phyloP scores from a whole-genome alignment of 1,140 invertebrate genomes.

The Rhopalosiphum maidis region DNA sequence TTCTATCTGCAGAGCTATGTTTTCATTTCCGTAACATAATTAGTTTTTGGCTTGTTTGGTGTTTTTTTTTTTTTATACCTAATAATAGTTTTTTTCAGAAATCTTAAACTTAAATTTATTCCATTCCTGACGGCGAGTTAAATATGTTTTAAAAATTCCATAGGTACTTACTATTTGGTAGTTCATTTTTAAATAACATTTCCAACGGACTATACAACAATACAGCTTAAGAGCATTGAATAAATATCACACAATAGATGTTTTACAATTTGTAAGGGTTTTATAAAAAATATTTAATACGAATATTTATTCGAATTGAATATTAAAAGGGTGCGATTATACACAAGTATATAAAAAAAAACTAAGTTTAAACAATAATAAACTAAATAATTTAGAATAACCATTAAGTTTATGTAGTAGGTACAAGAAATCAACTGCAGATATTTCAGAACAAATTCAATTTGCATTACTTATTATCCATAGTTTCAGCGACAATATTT shows the following conservation, averaged over 20 bases:
- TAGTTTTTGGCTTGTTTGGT: background rate
- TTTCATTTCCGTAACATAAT: background rate
- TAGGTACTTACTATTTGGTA: background rate
- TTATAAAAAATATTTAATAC: too few relatives aligned
- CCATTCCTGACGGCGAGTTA: background rate
- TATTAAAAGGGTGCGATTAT: background rate
- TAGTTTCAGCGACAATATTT: background rate
- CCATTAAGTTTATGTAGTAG: background rate
- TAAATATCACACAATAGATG: background rate
- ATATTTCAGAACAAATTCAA: constrained; percentile 1
- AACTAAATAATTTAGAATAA: constrained; percentile 1
- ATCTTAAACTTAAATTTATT: background rate
- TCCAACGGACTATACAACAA: background rate
- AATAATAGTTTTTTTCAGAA: background rate
- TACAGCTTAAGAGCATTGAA: background rate
- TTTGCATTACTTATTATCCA: background rate
- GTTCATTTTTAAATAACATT: background rate
- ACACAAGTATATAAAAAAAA: background rate
- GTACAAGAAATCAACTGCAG: background rate
- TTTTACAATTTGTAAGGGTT: background rate
- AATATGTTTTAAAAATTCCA: background rate
- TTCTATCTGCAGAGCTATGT: background rate
- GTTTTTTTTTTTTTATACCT: background rate
- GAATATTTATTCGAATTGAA: background rate
- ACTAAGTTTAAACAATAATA: background rate